Evolutionary conservation across 37 sponge, comb jelly and placozoan species (phyloP).

Genomic region (Lycopodina hypogea): DNA sequence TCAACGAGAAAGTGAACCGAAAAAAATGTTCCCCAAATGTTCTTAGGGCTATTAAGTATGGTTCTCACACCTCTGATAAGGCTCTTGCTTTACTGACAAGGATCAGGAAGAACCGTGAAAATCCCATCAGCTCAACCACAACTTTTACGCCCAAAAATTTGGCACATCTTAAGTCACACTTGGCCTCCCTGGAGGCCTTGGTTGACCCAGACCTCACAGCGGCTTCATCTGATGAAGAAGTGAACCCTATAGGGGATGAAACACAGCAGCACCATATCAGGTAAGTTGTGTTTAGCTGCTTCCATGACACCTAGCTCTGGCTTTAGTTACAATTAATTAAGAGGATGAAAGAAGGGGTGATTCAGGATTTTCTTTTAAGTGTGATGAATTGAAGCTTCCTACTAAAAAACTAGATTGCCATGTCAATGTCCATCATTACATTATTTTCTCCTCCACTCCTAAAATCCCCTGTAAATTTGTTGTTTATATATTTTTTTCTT

Average conservation of each 20-base stretch:
- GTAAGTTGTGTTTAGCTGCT: not conserved
- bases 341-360: no score
- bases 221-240: constrained; percentile 35
- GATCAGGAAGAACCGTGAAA: not conserved
- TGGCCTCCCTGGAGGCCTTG: constrained; percentile 5
- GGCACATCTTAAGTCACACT: not conserved
- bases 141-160: no score
- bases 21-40: not conserved
- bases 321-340: no score
- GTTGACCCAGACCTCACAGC: constrained; percentile 33
- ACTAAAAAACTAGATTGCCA: no score
- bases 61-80: not conserved
- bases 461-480: no score
- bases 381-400: no score
- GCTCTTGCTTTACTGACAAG: not conserved
- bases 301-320: no score
- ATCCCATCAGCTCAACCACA: not conserved
- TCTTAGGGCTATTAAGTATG: not conserved
- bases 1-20: not conserved
- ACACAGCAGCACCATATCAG: not conserved
- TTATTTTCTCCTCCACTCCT: no score
- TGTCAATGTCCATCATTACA: no score
- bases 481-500: no score
- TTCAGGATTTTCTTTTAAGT: no score
- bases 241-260: not conserved